A percentile compares a stretch with the other conserved stretches of the same genome.
Evolutionary conservation across 2,113 vertebrate species (phyloP).

Genomic region (Periophthalmodon schlosseri): DNA sequence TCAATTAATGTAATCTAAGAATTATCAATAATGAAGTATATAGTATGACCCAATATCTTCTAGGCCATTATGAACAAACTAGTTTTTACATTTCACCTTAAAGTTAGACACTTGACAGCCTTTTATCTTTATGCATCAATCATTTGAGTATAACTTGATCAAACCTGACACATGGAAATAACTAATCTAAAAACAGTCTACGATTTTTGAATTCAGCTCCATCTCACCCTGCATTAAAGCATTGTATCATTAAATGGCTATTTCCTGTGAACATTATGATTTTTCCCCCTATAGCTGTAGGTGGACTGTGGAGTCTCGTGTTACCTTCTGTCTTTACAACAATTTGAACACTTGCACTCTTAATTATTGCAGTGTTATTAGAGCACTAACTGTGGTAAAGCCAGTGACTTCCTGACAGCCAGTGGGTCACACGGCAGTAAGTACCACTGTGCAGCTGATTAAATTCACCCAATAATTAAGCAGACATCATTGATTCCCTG

Average conservation of each 20-base stretch:
- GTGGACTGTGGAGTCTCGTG: conserved; percentile 21
- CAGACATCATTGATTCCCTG: conserved; percentile 81
- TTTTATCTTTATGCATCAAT: too few relatives aligned
- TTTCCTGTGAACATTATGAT: conserved; percentile 18
- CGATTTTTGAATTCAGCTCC: not conserved
- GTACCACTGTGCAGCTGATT: conserved; percentile 77
- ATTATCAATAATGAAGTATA: too few relatives aligned
- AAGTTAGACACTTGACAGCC: too few relatives aligned
- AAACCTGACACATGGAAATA: not conserved
- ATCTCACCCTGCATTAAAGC: not conserved
- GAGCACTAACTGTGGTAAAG: conserved; percentile 54
- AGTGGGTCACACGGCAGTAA: conserved; percentile 73
- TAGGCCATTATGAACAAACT: too few relatives aligned
- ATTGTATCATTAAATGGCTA: not conserved
- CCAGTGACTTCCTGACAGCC: conserved; percentile 71
- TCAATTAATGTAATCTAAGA: too few relatives aligned
- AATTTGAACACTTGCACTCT: conserved; percentile 50
- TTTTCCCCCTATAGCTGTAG: conserved; percentile 10
- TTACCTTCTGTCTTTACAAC: conserved; percentile 36
- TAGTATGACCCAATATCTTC: too few relatives aligned
- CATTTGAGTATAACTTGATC: too few relatives aligned
- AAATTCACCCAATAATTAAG: conserved; percentile 81
- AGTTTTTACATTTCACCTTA: too few relatives aligned
- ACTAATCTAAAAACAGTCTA: not conserved
- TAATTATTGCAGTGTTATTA: conserved; percentile 58